These are phyloP conservation scores for Arremon brunneinucha DNA, from an alignment of 2,797 vertebrate species.

Conservation along the genomic window DNA sequence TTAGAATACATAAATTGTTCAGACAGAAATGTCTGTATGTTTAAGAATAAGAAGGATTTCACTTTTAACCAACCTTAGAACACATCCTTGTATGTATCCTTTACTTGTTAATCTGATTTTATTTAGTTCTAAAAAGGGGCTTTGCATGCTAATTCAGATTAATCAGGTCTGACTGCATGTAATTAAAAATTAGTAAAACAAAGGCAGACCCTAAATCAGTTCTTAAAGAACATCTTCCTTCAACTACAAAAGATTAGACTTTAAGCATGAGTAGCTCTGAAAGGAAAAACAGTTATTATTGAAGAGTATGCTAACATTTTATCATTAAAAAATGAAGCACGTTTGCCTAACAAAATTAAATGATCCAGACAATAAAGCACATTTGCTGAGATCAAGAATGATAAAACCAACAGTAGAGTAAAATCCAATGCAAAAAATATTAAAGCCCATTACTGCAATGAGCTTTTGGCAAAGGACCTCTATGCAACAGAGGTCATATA, in stretches of 20 bases:
- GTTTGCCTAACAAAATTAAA: slow-evolving; percentile 65
- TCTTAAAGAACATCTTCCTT: slow-evolving; percentile 53
- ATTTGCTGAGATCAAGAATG: slow-evolving; percentile 53
- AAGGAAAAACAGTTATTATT: slow-evolving; percentile 46
- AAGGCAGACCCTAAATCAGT: slow-evolving; percentile 57
- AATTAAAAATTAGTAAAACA: slow-evolving; percentile 63
- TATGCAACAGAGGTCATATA: background rate
- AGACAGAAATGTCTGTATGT: background rate
- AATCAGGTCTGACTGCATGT: slow-evolving; percentile 56
- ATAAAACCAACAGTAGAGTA: slow-evolving; percentile 24
- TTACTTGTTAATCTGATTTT: slow-evolving; percentile 59
- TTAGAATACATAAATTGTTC: slow-evolving; percentile 8
- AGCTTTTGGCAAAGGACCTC: slow-evolving; percentile 21
- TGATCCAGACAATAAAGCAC: slow-evolving; percentile 62
- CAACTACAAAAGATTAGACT: slow-evolving; percentile 54
- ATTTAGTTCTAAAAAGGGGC: slow-evolving; percentile 44
- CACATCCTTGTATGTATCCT: slow-evolving; percentile 3
- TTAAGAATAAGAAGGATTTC: slow-evolving; percentile 46
- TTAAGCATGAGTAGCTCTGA: slow-evolving; percentile 42
- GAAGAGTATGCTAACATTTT: slow-evolving; percentile 39
- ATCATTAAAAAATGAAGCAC: slow-evolving; percentile 65
- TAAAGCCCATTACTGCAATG: slow-evolving; percentile 22
- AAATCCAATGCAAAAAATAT: slow-evolving; percentile 30
- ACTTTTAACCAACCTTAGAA: slow-evolving; percentile 51
- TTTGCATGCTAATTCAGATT: slow-evolving; percentile 66